Evolutionary conservation across 2,113 vertebrate species (phyloP).

Genomic region (Cheirogaleus medius): DNA sequence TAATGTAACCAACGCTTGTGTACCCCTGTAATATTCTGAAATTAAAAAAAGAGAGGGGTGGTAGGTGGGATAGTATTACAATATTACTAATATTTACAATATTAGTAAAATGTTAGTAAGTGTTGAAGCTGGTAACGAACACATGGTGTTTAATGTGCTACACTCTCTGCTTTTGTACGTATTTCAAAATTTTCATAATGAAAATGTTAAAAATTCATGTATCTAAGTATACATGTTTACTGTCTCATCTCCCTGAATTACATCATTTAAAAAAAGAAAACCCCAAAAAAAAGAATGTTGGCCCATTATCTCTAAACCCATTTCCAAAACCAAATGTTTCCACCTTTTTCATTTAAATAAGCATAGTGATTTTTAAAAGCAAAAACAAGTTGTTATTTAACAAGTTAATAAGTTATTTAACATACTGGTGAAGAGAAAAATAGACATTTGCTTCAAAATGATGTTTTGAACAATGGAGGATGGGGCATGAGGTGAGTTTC

Average conservation of each 20-base stretch:
- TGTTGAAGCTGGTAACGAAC: too few species aligned
- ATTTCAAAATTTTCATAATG: not conserved
- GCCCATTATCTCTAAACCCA: not conserved
- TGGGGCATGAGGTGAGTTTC: not conserved
- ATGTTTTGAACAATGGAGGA: not conserved
- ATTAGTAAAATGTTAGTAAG: too few species aligned
- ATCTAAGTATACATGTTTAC: not conserved
- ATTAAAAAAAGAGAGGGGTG: too few species aligned
- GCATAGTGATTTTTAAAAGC: not conserved
- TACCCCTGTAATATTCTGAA: too few species aligned
- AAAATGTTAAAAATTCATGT: not conserved
- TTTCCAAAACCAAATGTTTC: constrained; percentile 42
- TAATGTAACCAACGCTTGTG: too few species aligned
- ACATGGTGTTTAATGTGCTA: too few species aligned
- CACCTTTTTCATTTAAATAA: constrained; percentile 1
- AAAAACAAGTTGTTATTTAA: constrained; percentile 7
- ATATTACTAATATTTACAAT: too few species aligned
- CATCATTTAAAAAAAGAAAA: not conserved
- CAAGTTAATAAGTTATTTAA: not conserved
- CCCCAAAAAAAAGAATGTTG: not conserved
- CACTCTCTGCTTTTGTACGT: not conserved
- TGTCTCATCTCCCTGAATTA: not conserved
- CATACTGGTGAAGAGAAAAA: not conserved
- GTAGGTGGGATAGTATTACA: too few species aligned
- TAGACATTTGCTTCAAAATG: not conserved